Base-by-base conservation (phyloP, 2,797 vertebrate species). In the Oreochromis grahami region DNA sequence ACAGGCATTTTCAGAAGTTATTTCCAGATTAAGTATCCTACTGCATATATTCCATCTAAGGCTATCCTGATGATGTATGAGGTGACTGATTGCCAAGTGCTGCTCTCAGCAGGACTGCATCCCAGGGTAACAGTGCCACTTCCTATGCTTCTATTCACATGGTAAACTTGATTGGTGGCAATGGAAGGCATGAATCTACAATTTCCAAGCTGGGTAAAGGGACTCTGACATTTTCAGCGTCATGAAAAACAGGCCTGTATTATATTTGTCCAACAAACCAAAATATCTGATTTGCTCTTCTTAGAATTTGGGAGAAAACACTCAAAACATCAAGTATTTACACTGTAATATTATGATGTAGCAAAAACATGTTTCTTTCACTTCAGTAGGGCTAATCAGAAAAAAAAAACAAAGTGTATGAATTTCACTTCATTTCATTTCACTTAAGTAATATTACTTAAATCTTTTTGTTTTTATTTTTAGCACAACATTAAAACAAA, bases 21-120 rank as follows among this genome's bases (percentile, higher is more conserved):
- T 79, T 60, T 51, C 7, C 26, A 29, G 14, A 60, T 24, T 12
- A 52, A 77, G 74, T 32, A 79, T 77, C 76, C 58, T 19, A 11
- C 70, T 76, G 65, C 32, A 76, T 34, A 36, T 12, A 58, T 78
- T 79, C 76, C 63, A 51, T 82, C 43, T 74, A 34, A 38, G 50
- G 74, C 26, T 38, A 74, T 87, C 43, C 72, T 36, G 45, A 26
- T 77, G 78, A 80, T 70, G 81, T 17, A 48, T 34, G 51, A 80
- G 60, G 76, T 43, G 60, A 89, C 56, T 93, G 91, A 94, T 92
- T 93, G 87, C 79, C 45, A 78, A 91, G 88, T 86, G 92, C 79
- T 58, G 60, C 84, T 89, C 88, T 85, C 83, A 70, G 83, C 29
- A 34, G 51, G 55, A 24, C 45, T 29, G 58, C 41, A 80, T 89